A percentile compares a stretch with the other conserved stretches of the same genome.
These are phyloP conservation scores for Psilanteris sp. DNA, from an alignment of 1,140 invertebrate genomes.

Conservation along the genomic window DNA sequence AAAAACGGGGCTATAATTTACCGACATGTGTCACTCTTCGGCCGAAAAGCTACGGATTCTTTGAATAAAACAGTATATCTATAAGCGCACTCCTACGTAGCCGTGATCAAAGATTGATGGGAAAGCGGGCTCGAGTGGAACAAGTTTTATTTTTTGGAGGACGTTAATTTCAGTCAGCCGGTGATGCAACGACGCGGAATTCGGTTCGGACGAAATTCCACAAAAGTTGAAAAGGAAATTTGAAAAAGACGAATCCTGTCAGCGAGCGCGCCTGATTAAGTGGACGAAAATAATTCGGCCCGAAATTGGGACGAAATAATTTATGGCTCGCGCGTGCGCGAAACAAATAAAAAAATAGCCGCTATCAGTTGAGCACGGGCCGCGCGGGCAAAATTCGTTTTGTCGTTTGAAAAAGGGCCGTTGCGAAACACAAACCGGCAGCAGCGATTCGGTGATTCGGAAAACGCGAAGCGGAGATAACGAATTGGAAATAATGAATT, in stretches of 20 bases:
- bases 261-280: no score
- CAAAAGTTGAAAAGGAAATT: no score
- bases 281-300: no score
- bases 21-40: slow-evolving; percentile 64
- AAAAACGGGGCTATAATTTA: slow-evolving; percentile 63
- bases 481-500: background rate
- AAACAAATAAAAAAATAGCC: no score
- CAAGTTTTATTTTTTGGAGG: slow-evolving; percentile 30
- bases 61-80: slow-evolving; percentile 67
- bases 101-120: slow-evolving; percentile 58
- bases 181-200: slow-evolving; percentile 27
- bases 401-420: no score
- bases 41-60: slow-evolving; percentile 63
- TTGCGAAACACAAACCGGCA: no score
- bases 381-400: no score
- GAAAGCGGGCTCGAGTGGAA: slow-evolving; percentile 45
- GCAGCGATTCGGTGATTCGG: background rate
- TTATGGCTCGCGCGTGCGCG: no score
- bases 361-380: no score
- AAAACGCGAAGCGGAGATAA: background rate
- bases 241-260: no score
- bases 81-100: slow-evolving; percentile 67
- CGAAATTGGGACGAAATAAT: no score
- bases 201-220: slow-evolving; percentile 6
- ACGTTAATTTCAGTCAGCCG: slow-evolving; percentile 27